phyloP scores from a whole-genome alignment of 1,140 invertebrate species.

The Drosophila fuyamai region DNA sequence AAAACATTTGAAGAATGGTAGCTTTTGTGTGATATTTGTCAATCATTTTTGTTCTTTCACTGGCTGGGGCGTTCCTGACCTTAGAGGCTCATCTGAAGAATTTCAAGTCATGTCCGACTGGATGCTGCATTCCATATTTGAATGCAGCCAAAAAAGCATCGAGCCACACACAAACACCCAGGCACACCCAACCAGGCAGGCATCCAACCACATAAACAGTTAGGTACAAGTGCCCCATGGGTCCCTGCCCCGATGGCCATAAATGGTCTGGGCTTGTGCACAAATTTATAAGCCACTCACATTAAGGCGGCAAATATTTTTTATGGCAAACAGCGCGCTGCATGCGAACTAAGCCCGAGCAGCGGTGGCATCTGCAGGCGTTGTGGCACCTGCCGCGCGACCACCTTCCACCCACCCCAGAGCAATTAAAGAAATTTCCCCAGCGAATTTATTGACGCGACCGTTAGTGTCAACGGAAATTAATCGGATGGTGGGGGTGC shows the following conservation, averaged over 20 bases:
- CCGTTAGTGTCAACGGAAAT: slow-evolving; percentile 43
- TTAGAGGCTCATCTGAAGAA: slow-evolving; percentile 16
- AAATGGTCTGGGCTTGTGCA: slow-evolving; percentile 75
- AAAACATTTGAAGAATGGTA: not conserved
- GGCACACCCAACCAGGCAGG: slow-evolving; percentile 22
- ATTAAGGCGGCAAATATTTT: slow-evolving; percentile 80
- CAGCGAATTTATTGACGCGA: slow-evolving; percentile 71
- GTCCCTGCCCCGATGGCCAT: slow-evolving; percentile 47
- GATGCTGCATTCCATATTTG: slow-evolving; percentile 45
- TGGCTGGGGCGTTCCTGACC: not conserved
- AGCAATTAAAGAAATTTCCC: slow-evolving; percentile 76
- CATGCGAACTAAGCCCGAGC: slow-evolving; percentile 26
- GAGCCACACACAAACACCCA: slow-evolving; percentile 25
- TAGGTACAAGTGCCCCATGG: slow-evolving; percentile 65
- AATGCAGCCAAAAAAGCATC: slow-evolving; percentile 39
- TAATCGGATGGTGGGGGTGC: slow-evolving; percentile 2
- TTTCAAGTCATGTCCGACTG: slow-evolving; percentile 27
- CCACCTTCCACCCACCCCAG: slow-evolving; percentile 11
- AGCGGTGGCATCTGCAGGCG: slow-evolving; percentile 45
- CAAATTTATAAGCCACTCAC: slow-evolving; percentile 79
- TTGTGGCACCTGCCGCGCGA: slow-evolving; percentile 50
- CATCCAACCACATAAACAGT: slow-evolving; percentile 62
- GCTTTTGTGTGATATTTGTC: slow-evolving; percentile 1
- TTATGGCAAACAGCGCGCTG: slow-evolving; percentile 62
- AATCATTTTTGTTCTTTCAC: not conserved